A percentile compares a stretch with the other conserved stretches of the same genome.
These are phyloP conservation scores for Stictonetta naevosa DNA, from an alignment of 2,113 vertebrate species.

Conservation along the genomic window DNA sequence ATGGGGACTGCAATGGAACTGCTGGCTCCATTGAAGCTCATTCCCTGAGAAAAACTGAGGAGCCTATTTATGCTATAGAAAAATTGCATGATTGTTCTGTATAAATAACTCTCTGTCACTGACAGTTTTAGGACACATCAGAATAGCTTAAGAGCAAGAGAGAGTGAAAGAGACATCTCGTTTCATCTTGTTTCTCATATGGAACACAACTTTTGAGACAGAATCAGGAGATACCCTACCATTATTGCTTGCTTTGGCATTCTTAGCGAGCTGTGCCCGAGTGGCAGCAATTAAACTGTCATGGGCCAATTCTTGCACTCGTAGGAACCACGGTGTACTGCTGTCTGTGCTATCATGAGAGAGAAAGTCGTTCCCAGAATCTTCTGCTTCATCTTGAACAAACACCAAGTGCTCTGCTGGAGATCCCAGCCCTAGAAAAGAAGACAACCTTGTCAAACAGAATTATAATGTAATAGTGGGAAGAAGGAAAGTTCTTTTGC, in stretches of 20 bases:
- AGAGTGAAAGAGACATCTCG: background rate
- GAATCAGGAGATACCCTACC: conserved; percentile 76
- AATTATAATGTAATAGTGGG: background rate
- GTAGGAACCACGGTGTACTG: conserved; percentile 93
- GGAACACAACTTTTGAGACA: background rate
- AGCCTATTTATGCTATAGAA: background rate
- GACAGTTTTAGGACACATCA: background rate
- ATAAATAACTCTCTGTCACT: background rate
- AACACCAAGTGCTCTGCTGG: conserved; percentile 94
- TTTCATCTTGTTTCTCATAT: too few relatives aligned
- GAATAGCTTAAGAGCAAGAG: background rate
- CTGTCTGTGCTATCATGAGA: conserved; percentile 88
- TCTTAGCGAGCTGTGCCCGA: conserved; percentile 92
- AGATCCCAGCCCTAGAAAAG: conserved; percentile 84
- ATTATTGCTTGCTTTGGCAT: conserved; percentile 88
- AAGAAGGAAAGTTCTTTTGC: background rate
- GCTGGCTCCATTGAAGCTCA: background rate
- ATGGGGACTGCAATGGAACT: background rate
- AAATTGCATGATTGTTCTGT: background rate
- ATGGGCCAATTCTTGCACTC: conserved; percentile 96
- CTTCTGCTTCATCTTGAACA: conserved; percentile 88
- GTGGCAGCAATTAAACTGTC: conserved; percentile 98
- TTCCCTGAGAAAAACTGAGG: background rate
- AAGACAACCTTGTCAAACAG: conserved; percentile 3
- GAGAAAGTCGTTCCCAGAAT: conserved; percentile 89